These are phyloP conservation scores for Cyanoderma ruficeps DNA, from an alignment of 2,113 vertebrate species.

Conservation along the genomic window DNA sequence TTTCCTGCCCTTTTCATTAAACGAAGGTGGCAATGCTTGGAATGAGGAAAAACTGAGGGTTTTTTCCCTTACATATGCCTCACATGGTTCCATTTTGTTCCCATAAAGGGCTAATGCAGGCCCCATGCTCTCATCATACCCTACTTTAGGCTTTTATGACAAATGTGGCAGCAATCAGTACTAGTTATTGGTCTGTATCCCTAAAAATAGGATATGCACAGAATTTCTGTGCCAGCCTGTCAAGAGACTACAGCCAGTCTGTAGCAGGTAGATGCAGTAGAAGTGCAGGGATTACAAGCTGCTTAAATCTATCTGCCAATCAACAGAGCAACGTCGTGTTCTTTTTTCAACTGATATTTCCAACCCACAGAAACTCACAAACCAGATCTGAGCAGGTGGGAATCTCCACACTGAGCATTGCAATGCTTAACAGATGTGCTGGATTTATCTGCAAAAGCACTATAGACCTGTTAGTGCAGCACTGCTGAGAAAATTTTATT, in stretches of 20 bases:
- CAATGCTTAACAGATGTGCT: not conserved
- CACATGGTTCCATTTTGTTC: not conserved
- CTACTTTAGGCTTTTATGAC: not conserved
- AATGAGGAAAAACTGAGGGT: not conserved
- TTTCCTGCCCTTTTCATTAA: constrained; percentile 42
- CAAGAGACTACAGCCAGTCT: not conserved
- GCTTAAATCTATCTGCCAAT: constrained; percentile 2
- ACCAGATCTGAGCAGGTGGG: not conserved
- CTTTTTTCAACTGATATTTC: not conserved
- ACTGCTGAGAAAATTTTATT: constrained; percentile 22
- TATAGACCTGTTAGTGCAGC: not conserved
- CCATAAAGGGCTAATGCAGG: not conserved
- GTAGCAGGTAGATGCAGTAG: not conserved
- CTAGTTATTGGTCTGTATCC: not conserved
- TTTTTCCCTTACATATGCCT: not conserved
- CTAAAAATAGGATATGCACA: not conserved
- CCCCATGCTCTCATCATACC: not conserved
- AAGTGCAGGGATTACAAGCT: not conserved
- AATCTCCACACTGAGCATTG: not conserved
- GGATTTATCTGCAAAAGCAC: constrained; percentile 5
- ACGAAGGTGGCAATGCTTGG: not conserved
- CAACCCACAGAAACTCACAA: not conserved
- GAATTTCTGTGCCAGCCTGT: not conserved
- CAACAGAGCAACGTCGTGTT: not conserved
- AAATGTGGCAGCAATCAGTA: not conserved